Conservation (phyloP, 92 coral and sea anemone species). For the Palythoa grandiflora region DNA sequence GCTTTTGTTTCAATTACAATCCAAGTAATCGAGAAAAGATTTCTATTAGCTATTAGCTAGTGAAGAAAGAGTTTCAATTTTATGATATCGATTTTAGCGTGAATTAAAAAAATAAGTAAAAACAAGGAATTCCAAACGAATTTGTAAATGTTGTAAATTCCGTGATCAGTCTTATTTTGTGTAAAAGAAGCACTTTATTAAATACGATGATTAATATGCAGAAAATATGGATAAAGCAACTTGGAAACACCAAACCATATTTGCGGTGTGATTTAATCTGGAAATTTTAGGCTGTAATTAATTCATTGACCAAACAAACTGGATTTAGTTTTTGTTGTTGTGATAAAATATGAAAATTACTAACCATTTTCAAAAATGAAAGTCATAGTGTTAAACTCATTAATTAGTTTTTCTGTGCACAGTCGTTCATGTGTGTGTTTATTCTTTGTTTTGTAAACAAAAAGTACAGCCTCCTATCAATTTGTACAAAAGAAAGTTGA, state of each 20-base stretch:
- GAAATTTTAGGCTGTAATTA: not conserved
- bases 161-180: not conserved
- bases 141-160: not conserved
- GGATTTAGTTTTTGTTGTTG: not conserved
- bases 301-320: not conserved
- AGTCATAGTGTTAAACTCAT: too few species aligned
- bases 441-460: too few species aligned
- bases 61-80: not conserved
- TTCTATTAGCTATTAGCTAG: not conserved
- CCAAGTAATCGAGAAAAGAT: not conserved
- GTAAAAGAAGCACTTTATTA: not conserved
- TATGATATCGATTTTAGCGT: not conserved
- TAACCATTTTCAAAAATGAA: too few species aligned
- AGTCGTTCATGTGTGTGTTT: too few species aligned
- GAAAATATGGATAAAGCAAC: not conserved
- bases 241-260: not conserved
- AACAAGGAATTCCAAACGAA: not conserved
- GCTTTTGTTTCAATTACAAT: not conserved
- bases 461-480: too few species aligned
- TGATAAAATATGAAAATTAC: too few species aligned
- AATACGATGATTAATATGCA: not conserved
- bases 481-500: too few species aligned
- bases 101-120: not conserved
- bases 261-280: not conserved
- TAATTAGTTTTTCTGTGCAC: too few species aligned